Evolutionary conservation across 2,113 vertebrate species (phyloP).

Genomic region (Gavialis gangeticus): DNA sequence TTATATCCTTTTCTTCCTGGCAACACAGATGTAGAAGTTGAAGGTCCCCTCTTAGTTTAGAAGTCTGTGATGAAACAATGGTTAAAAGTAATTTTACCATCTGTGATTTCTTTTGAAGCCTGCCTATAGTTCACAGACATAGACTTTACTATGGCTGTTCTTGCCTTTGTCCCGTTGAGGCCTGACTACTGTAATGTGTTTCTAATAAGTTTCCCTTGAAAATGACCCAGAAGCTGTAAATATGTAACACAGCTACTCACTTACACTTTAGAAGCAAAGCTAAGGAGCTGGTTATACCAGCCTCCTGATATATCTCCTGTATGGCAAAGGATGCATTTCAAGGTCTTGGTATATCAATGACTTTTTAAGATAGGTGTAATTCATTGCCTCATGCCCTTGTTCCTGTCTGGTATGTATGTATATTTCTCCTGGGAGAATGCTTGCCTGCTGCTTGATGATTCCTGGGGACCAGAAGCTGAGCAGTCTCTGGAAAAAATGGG

Average conservation of each 20-base stretch:
- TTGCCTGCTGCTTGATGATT: no score
- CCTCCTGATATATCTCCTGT: not conserved
- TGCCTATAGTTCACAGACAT: not conserved
- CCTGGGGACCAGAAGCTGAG: not conserved
- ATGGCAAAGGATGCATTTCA: not conserved
- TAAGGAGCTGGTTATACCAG: not conserved
- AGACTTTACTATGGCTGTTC: not conserved
- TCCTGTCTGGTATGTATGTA: not conserved
- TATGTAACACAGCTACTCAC: not conserved
- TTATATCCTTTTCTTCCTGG: no score
- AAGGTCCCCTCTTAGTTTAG: not conserved
- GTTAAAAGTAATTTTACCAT: not conserved
- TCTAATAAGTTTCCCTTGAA: not conserved
- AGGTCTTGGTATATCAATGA: not conserved
- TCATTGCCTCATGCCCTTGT: not conserved
- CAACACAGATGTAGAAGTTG: no score
- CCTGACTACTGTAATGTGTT: not conserved
- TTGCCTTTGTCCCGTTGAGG: not conserved
- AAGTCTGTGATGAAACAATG: not conserved
- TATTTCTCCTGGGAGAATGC: no score
- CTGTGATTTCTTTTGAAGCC: not conserved
- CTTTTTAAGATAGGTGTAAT: conserved; percentile 3
- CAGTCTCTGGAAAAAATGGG: no score
- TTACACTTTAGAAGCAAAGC: not conserved
- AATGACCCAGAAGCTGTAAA: not conserved